Evolutionary conservation across 2,888 invertebrate species (phyloP).

Genomic region (Dendrolimus houi): DNA sequence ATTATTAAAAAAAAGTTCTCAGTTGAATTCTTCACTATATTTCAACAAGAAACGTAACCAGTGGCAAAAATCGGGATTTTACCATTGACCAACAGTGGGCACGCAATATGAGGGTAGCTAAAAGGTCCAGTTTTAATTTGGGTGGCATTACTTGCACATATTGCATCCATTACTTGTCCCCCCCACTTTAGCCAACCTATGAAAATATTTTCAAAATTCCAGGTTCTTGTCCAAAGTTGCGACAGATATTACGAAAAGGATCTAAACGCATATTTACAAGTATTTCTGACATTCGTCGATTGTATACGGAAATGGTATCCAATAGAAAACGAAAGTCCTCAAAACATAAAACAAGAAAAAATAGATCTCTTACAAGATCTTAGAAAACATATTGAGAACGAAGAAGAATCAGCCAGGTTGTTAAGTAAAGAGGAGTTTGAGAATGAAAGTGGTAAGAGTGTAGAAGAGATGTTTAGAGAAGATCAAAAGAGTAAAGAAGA

Average conservation of each 20-base stretch:
- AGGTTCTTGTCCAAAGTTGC: conserved; percentile 79
- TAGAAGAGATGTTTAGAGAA: conserved; percentile 71
- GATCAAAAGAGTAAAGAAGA: conserved; percentile 56
- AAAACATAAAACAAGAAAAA: conserved; percentile 4
- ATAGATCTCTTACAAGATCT: conserved; percentile 47
- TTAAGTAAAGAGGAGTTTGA: conserved; percentile 47
- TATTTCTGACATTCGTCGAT: conserved; percentile 81
- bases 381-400: conserved; percentile 45
- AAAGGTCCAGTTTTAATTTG: no score
- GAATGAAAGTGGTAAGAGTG: conserved; percentile 37
- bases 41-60: no score
- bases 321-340: conserved; percentile 3
- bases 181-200: no score
- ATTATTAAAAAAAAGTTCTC: no score
- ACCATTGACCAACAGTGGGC: no score
- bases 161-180: no score
- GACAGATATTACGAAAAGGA: conserved; percentile 76
- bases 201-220: conserved; percentile 5
- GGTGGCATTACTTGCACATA: no score
- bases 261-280: conserved; percentile 78
- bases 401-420: conserved; percentile 45
- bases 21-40: no score
- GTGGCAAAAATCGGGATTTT: no score
- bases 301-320: conserved; percentile 77
- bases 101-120: no score